Evolutionary conservation across 2,113 vertebrate species (phyloP).

Genomic region (Meriones unguiculatus): DNA sequence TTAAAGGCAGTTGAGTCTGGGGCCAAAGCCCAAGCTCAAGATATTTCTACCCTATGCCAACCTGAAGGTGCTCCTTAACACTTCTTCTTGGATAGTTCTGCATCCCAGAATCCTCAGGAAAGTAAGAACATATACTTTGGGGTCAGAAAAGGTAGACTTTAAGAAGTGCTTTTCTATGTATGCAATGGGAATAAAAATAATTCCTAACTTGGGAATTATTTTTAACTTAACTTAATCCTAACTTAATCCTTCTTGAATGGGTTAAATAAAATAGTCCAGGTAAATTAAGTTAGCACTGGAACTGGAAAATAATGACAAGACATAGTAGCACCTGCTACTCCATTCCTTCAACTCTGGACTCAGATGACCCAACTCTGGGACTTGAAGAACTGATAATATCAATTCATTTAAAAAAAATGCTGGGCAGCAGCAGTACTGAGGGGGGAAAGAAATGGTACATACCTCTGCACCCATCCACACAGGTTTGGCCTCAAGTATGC

Average conservation of each 20-base stretch:
- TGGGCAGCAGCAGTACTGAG: too few species aligned
- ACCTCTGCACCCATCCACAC: neutral
- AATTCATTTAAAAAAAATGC: neutral
- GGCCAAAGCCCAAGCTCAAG: neutral
- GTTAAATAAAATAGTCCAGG: neutral
- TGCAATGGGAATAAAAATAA: neutral
- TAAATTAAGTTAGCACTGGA: neutral
- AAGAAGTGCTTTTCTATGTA: neutral
- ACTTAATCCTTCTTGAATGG: neutral
- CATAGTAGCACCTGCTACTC: too few species aligned
- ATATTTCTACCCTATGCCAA: neutral
- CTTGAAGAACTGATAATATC: neutral
- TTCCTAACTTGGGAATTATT: neutral
- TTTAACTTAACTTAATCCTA: too few species aligned
- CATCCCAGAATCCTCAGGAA: neutral
- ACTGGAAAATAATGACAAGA: neutral
- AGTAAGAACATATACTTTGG: neutral
- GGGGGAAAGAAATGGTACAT: neutral
- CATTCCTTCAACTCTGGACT: neutral
- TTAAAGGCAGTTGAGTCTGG: neutral
- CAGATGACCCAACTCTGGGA: neutral
- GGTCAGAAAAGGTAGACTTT: neutral
- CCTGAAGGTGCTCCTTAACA: neutral
- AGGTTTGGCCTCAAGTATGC: neutral
- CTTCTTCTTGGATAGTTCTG: neutral